Conservation (phyloP, 2,888 invertebrate species). For the Resseliella maxima region DNA sequence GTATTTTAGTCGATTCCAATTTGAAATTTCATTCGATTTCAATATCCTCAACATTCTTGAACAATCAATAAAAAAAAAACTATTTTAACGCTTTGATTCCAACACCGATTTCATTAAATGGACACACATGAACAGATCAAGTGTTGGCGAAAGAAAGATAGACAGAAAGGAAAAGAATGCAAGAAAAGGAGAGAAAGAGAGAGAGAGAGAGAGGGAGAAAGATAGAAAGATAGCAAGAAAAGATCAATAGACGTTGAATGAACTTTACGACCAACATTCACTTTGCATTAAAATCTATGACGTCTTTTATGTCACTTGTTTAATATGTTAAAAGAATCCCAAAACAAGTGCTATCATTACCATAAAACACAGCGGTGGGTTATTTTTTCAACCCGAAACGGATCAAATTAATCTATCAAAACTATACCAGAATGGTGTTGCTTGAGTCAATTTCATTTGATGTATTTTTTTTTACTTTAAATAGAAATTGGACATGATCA, state of each 20-base stretch:
- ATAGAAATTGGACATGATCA: background rate
- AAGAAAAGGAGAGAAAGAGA: background rate
- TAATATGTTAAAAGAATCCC: constrained; percentile 2
- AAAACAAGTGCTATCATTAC: constrained; percentile 40
- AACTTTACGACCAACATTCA: background rate
- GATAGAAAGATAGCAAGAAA: no score
- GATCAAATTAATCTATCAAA: background rate
- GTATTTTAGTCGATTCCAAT: background rate
- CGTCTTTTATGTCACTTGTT: constrained; percentile 24
- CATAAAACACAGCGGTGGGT: constrained; percentile 44
- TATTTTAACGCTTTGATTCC: background rate
- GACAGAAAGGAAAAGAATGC: no score
- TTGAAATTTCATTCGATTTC: background rate
- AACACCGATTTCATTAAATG: background rate
- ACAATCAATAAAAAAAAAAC: background rate
- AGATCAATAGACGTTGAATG: no score
- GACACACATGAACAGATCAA: background rate
- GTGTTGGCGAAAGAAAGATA: no score
- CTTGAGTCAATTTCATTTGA: background rate
- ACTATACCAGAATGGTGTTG: background rate
- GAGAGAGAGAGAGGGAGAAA: no score
- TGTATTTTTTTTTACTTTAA: constrained; percentile 4
- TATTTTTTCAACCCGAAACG: background rate
- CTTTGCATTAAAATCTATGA: background rate
- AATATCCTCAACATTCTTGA: background rate